Percentiles rank a stretch among this genome's conserved stretches.
These are phyloP conservation scores for Carapus acus DNA, from an alignment of 2,797 vertebrate species.

Conservation along the genomic window DNA sequence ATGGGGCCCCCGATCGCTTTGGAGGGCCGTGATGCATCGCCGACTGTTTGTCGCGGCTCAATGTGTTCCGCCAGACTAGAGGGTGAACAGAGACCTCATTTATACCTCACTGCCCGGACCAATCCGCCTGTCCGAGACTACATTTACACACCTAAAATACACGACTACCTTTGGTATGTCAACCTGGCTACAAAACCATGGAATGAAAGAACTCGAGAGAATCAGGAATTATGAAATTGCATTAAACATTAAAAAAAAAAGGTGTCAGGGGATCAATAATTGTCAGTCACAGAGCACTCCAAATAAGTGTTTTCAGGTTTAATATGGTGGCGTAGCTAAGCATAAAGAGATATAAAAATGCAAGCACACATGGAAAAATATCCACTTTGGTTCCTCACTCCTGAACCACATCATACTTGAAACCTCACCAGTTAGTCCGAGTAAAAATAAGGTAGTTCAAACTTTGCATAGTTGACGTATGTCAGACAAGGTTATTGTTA, in stretches of 20 bases:
- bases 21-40: conserved; percentile 15
- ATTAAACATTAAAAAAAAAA: conserved; percentile 21
- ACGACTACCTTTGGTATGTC: conserved; percentile 39
- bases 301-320: conserved; percentile 20
- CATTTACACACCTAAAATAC: too few relatives aligned
- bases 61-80: conserved; percentile 28
- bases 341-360: conserved; percentile 35
- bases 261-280: conserved; percentile 10
- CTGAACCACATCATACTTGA: conserved; percentile 33
- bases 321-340: conserved; percentile 35
- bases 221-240: conserved; percentile 14
- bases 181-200: conserved; percentile 30
- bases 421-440: conserved; percentile 45
- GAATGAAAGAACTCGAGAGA: conserved; percentile 4
- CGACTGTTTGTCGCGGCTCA: too few relatives aligned
- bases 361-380: conserved; percentile 42
- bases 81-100: conserved; percentile 24
- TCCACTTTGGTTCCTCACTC: conserved; percentile 47
- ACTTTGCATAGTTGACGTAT: conserved; percentile 70
- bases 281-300: conserved; percentile 12
- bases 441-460: conserved; percentile 49
- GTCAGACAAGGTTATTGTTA: conserved; percentile 28
- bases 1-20: conserved; percentile 50
- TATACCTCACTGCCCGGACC: conserved; percentile 30
- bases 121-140: too few relatives aligned